These are phyloP conservation scores for Heliothis subflexa DNA, from an alignment of 1,140 invertebrate species.

Conservation along the genomic window DNA sequence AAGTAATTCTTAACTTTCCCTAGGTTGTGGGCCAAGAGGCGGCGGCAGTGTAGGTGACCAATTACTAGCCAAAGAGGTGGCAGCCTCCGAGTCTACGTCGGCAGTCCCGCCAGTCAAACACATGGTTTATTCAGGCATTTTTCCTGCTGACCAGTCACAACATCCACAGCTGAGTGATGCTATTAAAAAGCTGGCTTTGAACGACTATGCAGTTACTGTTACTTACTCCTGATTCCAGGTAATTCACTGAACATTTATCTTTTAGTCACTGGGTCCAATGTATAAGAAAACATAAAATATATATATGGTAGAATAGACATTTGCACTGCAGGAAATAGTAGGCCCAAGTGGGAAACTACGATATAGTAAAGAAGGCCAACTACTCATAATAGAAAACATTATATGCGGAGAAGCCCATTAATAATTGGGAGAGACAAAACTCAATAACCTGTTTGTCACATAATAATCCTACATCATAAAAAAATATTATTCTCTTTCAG, in stretches of 20 bases:
- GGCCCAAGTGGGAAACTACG: too few species aligned
- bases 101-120: constrained; percentile 86
- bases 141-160: constrained; percentile 96
- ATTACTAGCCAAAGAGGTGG: constrained; percentile 70
- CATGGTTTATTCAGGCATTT: constrained; percentile 98
- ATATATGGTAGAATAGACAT: too few species aligned
- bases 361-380: too few species aligned
- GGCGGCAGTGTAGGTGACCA: constrained; percentile 81
- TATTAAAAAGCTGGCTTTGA: constrained; percentile 96
- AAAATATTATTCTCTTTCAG: constrained; percentile 84
- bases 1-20: too few species aligned
- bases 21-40: constrained; percentile 81
- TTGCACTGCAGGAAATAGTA: too few species aligned
- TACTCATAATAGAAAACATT: too few species aligned
- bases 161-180: constrained; percentile 91
- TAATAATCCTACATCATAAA: not conserved
- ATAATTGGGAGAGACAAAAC: too few species aligned
- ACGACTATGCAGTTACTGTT: constrained; percentile 96
- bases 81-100: constrained; percentile 54
- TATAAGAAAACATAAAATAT: too few species aligned
- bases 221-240: constrained; percentile 93
- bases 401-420: too few species aligned
- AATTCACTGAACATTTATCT: constrained; percentile 37
- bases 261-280: too few species aligned
- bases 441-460: too few species aligned